Evolutionary conservation across 2,888 invertebrate species (phyloP).

Genomic region (Hololepta plana): DNA sequence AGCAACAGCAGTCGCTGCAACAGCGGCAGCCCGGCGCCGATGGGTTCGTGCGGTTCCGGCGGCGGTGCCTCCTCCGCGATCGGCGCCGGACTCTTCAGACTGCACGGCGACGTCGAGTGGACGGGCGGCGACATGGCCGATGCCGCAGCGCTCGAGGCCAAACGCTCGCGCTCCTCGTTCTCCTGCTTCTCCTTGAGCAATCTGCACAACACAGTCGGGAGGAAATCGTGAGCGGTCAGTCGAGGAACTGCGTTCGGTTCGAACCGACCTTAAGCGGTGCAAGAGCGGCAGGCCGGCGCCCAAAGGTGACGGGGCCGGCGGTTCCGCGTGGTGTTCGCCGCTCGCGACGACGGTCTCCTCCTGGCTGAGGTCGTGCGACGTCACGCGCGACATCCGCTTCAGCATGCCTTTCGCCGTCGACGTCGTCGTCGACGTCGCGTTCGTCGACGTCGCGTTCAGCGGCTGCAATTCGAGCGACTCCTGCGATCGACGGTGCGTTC

Average conservation of each 20-base stretch:
- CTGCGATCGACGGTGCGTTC: slow-evolving; percentile 36
- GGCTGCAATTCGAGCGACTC: slow-evolving; percentile 44
- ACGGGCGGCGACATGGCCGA: slow-evolving; percentile 30
- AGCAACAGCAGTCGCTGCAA: slow-evolving; percentile 55
- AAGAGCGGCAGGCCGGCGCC: slow-evolving; percentile 72
- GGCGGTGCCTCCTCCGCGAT: slow-evolving; percentile 9
- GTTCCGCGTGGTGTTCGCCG: slow-evolving; percentile 20
- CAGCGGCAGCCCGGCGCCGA: slow-evolving; percentile 53
- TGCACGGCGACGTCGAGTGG: slow-evolving; percentile 39
- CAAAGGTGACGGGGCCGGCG: slow-evolving; percentile 50
- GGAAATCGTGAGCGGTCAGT: no score
- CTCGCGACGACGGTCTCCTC: slow-evolving; percentile 23
- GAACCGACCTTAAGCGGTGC: slow-evolving; percentile 40
- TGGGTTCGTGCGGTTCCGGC: slow-evolving; percentile 32
- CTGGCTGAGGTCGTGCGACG: slow-evolving; percentile 48
- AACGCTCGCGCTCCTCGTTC: slow-evolving; percentile 36
- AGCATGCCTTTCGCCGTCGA: slow-evolving; percentile 37
- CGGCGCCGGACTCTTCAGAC: slow-evolving; percentile 35
- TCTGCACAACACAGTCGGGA: slow-evolving; percentile 18
- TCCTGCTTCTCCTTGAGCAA: slow-evolving; percentile 71
- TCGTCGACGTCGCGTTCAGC: slow-evolving; percentile 28
- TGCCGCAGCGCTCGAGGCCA: slow-evolving; percentile 27
- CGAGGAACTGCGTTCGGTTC: no score
- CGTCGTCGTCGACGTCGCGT: slow-evolving; percentile 16
- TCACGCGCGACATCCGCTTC: slow-evolving; percentile 55